Evolutionary conservation across 2,888 invertebrate genomes (phyloP).

Genomic region (Brachypalpus laphriformis): DNA sequence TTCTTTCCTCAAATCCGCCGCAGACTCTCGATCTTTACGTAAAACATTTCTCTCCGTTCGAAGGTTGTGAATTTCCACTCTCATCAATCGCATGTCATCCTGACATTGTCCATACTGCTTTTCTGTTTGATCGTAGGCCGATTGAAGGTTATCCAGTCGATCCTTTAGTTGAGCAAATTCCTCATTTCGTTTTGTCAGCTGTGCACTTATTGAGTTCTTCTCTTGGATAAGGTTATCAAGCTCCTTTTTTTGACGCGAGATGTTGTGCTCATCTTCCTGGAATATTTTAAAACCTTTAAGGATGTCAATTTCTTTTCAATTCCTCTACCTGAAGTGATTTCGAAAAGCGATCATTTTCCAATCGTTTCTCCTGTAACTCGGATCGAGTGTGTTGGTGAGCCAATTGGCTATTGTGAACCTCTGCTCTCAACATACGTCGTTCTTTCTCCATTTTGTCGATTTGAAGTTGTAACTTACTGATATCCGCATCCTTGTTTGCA

Average conservation of each 20-base stretch:
- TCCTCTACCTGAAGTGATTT: slow-evolving; percentile 86
- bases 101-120: slow-evolving; percentile 89
- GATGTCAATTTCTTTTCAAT: neutral
- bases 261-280: slow-evolving; percentile 87
- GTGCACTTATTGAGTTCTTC: slow-evolving; percentile 91
- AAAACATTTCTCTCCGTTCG: slow-evolving; percentile 89
- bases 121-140: slow-evolving; percentile 89
- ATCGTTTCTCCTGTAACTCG: slow-evolving; percentile 80
- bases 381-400: slow-evolving; percentile 81
- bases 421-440: slow-evolving; percentile 86
- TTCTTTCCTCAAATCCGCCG: slow-evolving; percentile 92
- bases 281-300: neutral
- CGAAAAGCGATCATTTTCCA: slow-evolving; percentile 84
- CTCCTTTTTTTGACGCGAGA: slow-evolving; percentile 88
- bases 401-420: slow-evolving; percentile 81
- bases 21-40: slow-evolving; percentile 89
- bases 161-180: slow-evolving; percentile 90
- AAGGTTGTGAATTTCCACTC: slow-evolving; percentile 92
- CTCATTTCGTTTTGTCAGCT: slow-evolving; percentile 92
- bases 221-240: slow-evolving; percentile 89
- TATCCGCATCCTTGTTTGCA: slow-evolving; percentile 88
- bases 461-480: slow-evolving; percentile 88
- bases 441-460: slow-evolving; percentile 88
- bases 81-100: slow-evolving; percentile 92
- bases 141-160: slow-evolving; percentile 91